Base-by-base conservation (phyloP, 2,113 vertebrate species). In the Xiphophorus maculatus region DNA sequence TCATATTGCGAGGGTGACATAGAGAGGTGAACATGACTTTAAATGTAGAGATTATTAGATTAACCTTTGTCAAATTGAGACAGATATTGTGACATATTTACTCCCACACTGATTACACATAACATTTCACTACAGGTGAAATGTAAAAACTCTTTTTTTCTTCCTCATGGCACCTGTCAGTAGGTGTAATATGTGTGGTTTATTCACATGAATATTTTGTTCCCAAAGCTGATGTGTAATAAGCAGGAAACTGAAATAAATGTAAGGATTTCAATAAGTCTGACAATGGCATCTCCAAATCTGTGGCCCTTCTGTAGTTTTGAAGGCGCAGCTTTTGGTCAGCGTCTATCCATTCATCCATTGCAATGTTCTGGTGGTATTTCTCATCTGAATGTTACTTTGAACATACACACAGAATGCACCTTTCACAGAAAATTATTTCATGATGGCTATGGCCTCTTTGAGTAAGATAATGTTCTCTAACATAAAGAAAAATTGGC, bases 21-120 rank as follows among this genome's bases (percentile, higher is more conserved):
- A 54, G 63, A 29, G 7, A 5, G 60, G 66, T 71, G 69, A 73
- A 74, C 67, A 79, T 48, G 8, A 48, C 35, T 25, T 54, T 66
- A 25, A 73, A 65, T 32, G 29, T 1, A 15, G 66, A 51, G 73
- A n/a, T 37, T 73, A 71, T 66, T 66, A 25, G 3, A 9, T 6
- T 29, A 42, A 22, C 27, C 11, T 22, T 48, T 40, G 44, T 29
- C 32, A n/a, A 69, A 37, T 60, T 48, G 62, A 48, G 35, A 8
- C 17, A 27, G 17, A 3, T 17, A 8, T 29, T 29, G 4, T 54
- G 32, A 54, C 22, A 19, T 25, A 54, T 22, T 54, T 54, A n/a
- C 7, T n/a, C 19, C 17, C 25, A 54, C 51, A 25, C 51, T 54
- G 19, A 22, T 54, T n/a, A n/a, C 1, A 10, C 51, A 58, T 3